These are phyloP conservation scores for Dromius quadrimaculatus DNA, from an alignment of 2,888 invertebrate species.

Conservation along the genomic window DNA sequence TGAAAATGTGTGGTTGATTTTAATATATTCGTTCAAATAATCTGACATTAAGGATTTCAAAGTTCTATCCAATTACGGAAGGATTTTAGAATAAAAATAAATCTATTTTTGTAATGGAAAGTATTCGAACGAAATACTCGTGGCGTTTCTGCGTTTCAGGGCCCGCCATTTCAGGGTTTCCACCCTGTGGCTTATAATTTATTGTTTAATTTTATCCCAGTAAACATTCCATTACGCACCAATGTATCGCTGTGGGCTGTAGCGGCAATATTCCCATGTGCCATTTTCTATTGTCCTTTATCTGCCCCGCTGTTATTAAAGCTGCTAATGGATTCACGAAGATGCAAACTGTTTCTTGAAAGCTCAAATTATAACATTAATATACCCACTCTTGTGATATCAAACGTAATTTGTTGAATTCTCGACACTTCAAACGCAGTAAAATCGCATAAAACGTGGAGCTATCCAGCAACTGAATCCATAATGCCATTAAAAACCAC, in stretches of 20 bases:
- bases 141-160: slow-evolving; percentile 14
- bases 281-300: slow-evolving; percentile 22
- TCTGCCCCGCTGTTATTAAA: slow-evolving; percentile 1
- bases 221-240: slow-evolving; percentile 47
- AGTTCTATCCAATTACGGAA: too few relatives aligned
- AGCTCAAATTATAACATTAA: background rate
- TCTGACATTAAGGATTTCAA: too few relatives aligned
- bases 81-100: too few relatives aligned
- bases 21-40: too few relatives aligned
- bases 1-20: too few relatives aligned
- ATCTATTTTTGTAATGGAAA: too few relatives aligned
- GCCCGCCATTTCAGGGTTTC: background rate
- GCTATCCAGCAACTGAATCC: background rate
- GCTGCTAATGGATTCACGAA: slow-evolving; percentile 32
- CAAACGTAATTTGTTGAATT: too few relatives aligned
- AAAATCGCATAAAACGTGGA: too few relatives aligned
- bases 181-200: slow-evolving; percentile 37
- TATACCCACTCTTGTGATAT: too few relatives aligned
- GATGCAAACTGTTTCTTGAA: slow-evolving; percentile 6
- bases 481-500: background rate
- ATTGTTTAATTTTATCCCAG: slow-evolving; percentile 51
- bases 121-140: slow-evolving; percentile 16
- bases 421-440: too few relatives aligned
- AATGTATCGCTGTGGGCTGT: slow-evolving; percentile 16
- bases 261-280: too few relatives aligned